Base-by-base conservation (phyloP, 2,888 invertebrate species). In the Standfussiana lucernea region DNA sequence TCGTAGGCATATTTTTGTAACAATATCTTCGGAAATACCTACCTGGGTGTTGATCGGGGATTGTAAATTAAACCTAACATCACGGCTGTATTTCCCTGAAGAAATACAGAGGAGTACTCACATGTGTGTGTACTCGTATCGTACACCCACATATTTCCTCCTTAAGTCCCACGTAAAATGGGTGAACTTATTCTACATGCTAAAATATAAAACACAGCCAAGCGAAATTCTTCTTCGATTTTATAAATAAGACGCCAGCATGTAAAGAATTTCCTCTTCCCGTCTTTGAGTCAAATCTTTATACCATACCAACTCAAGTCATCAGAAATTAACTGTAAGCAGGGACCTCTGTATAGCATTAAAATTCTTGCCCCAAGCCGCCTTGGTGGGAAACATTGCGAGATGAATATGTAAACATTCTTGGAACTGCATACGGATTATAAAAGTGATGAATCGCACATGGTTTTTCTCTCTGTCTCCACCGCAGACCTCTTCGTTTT, bases 401-500 rank as follows among this genome's bases (percentile, higher is more conserved):
- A 59, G 13, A 50, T 72, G 47, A 80, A 72, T 84, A 75, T 72
- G 56, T 50, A 80, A 72, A 65, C 15, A 40, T 56, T 72, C 80
- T 72, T 56, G 45, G 45, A 69, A 62, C 56, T 62, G 82, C 56
- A 62, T 62, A 69, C 37, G 56, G 72, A 70, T 79, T 79, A 67
- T 24, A 21, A 37, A 71, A 79, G 67, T 40, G 56, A 79, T 67
- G 59, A 66, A 70, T 76, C 32, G 53, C 50, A 35, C 18, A 42
- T 45, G 21, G 42, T 81, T 59, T 65, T 81, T 81, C 65, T 13
- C 21, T 0, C 21, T 47, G 21, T 47, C 71, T 71, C 53, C 35
- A 53, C 10, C 40, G n/a, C 45, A 47, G 8, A 35, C 2, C 40
- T 80, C 45, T 28, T 2, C 24, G 6, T 42, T 67, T 4, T 15